Percentiles rank a stretch among this genome's conserved stretches.
phyloP scores from a whole-genome alignment of 2,888 invertebrate species.

The Aphodius sticticus region DNA sequence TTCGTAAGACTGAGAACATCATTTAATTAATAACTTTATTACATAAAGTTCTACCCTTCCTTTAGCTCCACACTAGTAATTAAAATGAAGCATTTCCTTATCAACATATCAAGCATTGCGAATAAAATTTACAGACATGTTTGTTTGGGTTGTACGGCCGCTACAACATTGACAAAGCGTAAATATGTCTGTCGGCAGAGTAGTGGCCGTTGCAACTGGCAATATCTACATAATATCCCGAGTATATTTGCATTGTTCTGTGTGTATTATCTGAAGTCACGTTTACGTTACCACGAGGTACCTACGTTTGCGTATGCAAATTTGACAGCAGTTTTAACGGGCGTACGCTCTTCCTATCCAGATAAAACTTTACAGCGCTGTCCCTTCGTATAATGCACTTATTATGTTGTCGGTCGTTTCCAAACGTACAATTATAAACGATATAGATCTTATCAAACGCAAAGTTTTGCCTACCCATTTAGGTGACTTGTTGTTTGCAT shows the following conservation, averaged over 20 bases:
- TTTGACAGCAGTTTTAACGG: background rate
- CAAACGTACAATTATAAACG: background rate
- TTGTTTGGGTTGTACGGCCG: background rate
- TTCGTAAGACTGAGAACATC: no score
- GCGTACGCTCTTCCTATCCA: background rate
- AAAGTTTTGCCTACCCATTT: background rate
- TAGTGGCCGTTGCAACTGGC: background rate
- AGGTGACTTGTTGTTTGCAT: background rate
- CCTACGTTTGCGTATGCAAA: background rate
- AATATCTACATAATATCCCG: background rate
- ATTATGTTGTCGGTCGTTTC: background rate
- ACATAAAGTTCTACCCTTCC: background rate
- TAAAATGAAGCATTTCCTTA: background rate
- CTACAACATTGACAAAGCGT: slow-evolving; percentile 4
- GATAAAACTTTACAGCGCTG: background rate
- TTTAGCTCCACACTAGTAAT: background rate
- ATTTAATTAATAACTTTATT: background rate
- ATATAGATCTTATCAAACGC: background rate
- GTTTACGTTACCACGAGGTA: slow-evolving; percentile 1
- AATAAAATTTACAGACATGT: background rate
- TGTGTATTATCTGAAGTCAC: slow-evolving; percentile 4
- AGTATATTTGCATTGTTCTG: slow-evolving; percentile 4
- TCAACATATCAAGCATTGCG: background rate
- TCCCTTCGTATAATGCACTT: background rate
- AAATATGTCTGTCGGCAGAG: background rate